phyloP scores from a whole-genome alignment of 2,888 invertebrate genomes.

The Limnephilus auricula region DNA sequence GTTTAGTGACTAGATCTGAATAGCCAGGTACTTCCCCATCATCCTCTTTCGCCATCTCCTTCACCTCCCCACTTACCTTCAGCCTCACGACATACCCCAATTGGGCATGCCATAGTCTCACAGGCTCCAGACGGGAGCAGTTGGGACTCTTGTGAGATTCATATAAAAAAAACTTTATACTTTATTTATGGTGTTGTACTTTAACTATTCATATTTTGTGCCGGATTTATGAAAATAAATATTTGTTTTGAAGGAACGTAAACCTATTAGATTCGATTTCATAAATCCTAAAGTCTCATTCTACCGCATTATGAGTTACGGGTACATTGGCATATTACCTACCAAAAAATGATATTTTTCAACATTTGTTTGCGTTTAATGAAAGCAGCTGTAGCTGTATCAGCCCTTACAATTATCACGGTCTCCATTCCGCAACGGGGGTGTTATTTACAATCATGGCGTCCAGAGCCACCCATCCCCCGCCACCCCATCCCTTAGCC shows the following conservation, averaged over 20 bases:
- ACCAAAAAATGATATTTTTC: not conserved
- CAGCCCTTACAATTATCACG: constrained; percentile 57
- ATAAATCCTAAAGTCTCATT: not conserved
- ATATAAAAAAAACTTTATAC: too few relatives aligned
- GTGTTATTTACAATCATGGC: constrained; percentile 66
- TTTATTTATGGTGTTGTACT: too few relatives aligned
- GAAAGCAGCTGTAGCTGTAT: constrained; percentile 52
- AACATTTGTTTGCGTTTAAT: not conserved
- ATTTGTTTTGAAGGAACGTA: not conserved
- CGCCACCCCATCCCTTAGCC: constrained; percentile 48
- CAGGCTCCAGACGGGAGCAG: too few relatives aligned
- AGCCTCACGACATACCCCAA: too few relatives aligned
- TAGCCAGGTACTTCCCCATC: too few relatives aligned
- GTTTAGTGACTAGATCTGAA: too few relatives aligned
- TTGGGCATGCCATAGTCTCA: too few relatives aligned
- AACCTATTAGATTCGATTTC: not conserved
- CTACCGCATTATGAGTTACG: not conserved
- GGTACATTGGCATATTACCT: not conserved
- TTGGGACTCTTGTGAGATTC: too few relatives aligned
- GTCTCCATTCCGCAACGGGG: constrained; percentile 64
- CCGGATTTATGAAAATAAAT: not conserved
- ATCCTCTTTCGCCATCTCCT: too few relatives aligned
- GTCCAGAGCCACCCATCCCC: constrained; percentile 47
- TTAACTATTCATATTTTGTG: too few relatives aligned
- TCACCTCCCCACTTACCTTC: too few relatives aligned